Evolutionary conservation across 2,113 vertebrate species (phyloP).

Genomic region (Melanotaenia duboulayi): DNA sequence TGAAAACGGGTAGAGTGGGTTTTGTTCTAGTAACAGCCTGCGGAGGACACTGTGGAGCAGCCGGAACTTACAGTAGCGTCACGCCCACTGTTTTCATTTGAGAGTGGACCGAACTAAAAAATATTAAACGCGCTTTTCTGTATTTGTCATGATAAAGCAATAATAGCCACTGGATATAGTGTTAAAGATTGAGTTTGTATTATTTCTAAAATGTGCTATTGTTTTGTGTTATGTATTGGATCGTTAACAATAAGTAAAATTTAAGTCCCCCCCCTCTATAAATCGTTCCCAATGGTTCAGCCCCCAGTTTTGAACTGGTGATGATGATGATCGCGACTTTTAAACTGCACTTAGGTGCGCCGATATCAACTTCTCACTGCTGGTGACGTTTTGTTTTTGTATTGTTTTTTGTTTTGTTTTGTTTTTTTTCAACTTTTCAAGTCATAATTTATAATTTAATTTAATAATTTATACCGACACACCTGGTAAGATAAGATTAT

Average conservation of each 20-base stretch:
- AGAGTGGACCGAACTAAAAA: constrained; percentile 50
- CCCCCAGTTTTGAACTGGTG: constrained; percentile 59
- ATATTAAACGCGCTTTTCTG: background rate
- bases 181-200: no score
- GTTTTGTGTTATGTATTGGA: background rate
- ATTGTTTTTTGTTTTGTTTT: no score
- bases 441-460: background rate
- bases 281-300: constrained; percentile 30
- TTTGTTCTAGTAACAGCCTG: constrained; percentile 4
- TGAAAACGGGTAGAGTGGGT: background rate
- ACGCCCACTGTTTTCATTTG: constrained; percentile 69
- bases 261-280: fast-evolving
- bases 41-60: no score
- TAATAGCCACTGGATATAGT: no score
- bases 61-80: background rate
- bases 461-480: constrained; percentile 7
- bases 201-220: no score
- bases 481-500: constrained; percentile 24
- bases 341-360: constrained; percentile 9
- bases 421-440: background rate
- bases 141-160: background rate
- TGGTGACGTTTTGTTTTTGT: background rate
- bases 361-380: background rate
- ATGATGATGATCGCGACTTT: background rate
- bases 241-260: background rate